Conservation (phyloP, 1,140 invertebrate genomes). For the Trinorchestia longiramus region DNA sequence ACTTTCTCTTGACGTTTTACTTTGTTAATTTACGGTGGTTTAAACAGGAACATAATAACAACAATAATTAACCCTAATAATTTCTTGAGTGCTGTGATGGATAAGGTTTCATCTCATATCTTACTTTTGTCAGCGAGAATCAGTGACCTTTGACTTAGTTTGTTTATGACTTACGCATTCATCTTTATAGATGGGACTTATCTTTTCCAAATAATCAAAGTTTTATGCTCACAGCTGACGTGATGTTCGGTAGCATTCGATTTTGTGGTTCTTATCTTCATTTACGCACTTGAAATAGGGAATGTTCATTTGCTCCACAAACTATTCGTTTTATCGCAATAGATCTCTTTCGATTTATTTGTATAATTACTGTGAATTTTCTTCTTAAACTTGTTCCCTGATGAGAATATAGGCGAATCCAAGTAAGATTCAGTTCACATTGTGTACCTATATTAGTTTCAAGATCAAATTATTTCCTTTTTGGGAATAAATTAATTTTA, state of each 20-base stretch:
- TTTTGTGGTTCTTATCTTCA: not conserved
- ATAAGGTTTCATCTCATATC: not conserved
- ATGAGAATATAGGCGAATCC: not conserved
- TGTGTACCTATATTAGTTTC: not conserved
- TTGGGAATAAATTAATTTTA: not conserved
- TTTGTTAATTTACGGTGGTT: no score
- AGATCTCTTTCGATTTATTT: no score
- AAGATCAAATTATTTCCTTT: not conserved
- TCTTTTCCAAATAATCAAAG: not conserved
- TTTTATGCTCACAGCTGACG: not conserved
- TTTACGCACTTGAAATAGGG: not conserved
- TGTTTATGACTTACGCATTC: not conserved
- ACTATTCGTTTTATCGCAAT: not conserved
- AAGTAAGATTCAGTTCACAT: not conserved
- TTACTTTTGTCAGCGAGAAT: not conserved
- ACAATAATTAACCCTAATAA: no score
- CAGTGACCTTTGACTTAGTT: not conserved
- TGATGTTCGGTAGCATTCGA: not conserved
- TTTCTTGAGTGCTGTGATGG: no score
- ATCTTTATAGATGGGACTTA: not conserved
- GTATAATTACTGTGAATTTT: no score
- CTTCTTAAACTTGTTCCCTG: not conserved
- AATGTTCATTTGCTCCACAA: not conserved
- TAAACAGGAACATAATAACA: no score
- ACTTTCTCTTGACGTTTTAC: not conserved